Evolutionary conservation across 1,140 invertebrate genomes (phyloP).

Genomic region (Drosophila carrolli): DNA sequence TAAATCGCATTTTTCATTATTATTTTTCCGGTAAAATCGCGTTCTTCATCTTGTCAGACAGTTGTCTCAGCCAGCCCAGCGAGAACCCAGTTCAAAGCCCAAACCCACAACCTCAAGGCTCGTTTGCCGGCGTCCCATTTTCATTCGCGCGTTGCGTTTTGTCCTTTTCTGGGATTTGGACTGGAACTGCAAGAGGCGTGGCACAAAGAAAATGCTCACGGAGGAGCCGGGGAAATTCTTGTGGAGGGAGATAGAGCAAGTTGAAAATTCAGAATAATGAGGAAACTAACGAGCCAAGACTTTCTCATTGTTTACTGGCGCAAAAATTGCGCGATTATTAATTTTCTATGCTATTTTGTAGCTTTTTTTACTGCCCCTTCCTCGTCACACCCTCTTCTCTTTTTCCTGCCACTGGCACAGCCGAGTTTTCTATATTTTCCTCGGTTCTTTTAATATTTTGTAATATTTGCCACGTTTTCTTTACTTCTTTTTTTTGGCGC

Average conservation of each 20-base stretch:
- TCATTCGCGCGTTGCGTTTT: conserved; percentile 31
- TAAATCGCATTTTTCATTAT: conserved; percentile 68
- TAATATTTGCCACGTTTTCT: conserved; percentile 65
- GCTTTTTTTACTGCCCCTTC: conserved; percentile 41
- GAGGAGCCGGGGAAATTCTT: not conserved
- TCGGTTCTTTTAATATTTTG: conserved; percentile 72
- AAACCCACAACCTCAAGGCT: conserved; percentile 40
- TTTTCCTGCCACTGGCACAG: conserved; percentile 29
- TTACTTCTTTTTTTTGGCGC: conserved; percentile 41
- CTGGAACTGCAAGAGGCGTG: conserved; percentile 48
- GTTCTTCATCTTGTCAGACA: conserved; percentile 57
- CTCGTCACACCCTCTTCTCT: conserved; percentile 16
- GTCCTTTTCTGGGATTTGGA: conserved; percentile 45
- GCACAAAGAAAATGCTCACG: conserved; percentile 43
- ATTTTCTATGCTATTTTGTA: conserved; percentile 83
- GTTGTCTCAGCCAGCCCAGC: conserved; percentile 35
- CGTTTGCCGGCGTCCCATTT: conserved; percentile 35
- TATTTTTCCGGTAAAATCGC: conserved; percentile 53
- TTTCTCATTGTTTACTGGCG: conserved; percentile 82
- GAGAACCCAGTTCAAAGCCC: conserved; percentile 5
- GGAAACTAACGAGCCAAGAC: conserved; percentile 82
- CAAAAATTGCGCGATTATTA: conserved; percentile 83
- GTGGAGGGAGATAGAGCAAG: conserved; percentile 29
- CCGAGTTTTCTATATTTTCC: conserved; percentile 49
- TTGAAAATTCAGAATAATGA: conserved; percentile 80